These are phyloP conservation scores for Imbricaverruca yamaguchii DNA, from an alignment of 2,888 invertebrate species.

Conservation along the genomic window DNA sequence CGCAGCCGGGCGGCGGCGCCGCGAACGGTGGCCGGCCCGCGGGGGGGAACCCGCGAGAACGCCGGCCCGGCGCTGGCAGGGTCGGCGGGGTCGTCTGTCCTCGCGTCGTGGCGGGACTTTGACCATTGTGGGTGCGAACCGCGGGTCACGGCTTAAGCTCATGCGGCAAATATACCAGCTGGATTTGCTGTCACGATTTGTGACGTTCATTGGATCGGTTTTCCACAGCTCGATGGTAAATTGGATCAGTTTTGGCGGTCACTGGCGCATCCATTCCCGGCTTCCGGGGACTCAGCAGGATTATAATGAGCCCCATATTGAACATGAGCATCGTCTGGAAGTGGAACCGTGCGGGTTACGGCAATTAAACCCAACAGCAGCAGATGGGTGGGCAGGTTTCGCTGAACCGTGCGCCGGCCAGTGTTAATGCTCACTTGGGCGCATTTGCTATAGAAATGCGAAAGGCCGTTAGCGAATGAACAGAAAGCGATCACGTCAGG, in stretches of 20 bases:
- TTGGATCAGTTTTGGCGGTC: not conserved
- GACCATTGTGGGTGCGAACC: not conserved
- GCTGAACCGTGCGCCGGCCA: too few relatives aligned
- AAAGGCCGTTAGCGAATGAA: too few relatives aligned
- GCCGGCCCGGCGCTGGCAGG: not conserved
- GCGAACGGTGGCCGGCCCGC: not conserved
- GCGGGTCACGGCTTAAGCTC: not conserved
- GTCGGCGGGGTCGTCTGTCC: not conserved
- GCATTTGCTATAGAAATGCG: too few relatives aligned
- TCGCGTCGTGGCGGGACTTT: not conserved
- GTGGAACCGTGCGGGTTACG: too few relatives aligned
- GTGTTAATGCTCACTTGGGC: too few relatives aligned
- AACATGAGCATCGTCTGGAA: too few relatives aligned
- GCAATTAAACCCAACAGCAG: too few relatives aligned
- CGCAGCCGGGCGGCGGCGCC: not conserved
- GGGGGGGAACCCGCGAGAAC: not conserved
- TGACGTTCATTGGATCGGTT: not conserved
- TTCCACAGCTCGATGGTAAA: not conserved
- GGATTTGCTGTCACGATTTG: not conserved
- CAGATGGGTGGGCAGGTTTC: too few relatives aligned
- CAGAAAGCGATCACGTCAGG: too few relatives aligned
- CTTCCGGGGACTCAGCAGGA: not conserved
- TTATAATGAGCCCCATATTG: too few relatives aligned
- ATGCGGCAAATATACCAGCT: not conserved
- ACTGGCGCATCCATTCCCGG: not conserved